Evolutionary conservation across 2,113 vertebrate species (phyloP), one percentile per base, ranked within the genome.

Genomic region (Coturnix japonica): DNA sequence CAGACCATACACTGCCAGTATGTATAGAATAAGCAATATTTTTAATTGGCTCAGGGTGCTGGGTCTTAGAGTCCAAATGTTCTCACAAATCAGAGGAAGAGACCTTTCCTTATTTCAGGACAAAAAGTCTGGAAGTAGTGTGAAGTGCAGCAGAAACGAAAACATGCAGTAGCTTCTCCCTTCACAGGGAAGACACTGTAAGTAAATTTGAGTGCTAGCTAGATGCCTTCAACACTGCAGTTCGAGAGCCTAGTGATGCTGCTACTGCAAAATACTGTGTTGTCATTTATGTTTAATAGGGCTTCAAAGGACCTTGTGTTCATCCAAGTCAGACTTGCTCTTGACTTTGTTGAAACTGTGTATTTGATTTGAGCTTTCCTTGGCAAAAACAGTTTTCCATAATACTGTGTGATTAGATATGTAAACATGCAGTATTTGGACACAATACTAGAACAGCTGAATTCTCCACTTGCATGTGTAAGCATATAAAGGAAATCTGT

Each of bases 391-490:
- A 21, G 23, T 18, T 90, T 72, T 90, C 23, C 53, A 28, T 18
- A 13, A 1, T 11, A 44, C 0, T 1, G 5, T 16, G 25, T 35
- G 17, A 75, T 43, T 30, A 53, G 20, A 9, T 19, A 46, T 2
- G 37, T 9, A 41, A 76, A 85, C 3, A 2, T 5, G 57, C 47
- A 81, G 41, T 8, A 31, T 57, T 72, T 28, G 28, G 30, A 53
- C 64, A 33, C 1, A 2, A 10, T 46, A 31, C 70, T 81, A 8
- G n/a, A 44, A 12, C 5, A 47, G 20, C 47, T 13, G 5, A 89
- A 51, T 41, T 83, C 25, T 44, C 60, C 10, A 0, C 9, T 9
- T 13, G 28, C 11, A 1, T 4, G 2, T 6, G 18, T 1, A 2
- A 59, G 16, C 0, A 4, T 9, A 33, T 0, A 28, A 39, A 77